These are phyloP conservation scores for Passer montanus DNA, from an alignment of 2,113 vertebrate genomes.

Conservation along the genomic window DNA sequence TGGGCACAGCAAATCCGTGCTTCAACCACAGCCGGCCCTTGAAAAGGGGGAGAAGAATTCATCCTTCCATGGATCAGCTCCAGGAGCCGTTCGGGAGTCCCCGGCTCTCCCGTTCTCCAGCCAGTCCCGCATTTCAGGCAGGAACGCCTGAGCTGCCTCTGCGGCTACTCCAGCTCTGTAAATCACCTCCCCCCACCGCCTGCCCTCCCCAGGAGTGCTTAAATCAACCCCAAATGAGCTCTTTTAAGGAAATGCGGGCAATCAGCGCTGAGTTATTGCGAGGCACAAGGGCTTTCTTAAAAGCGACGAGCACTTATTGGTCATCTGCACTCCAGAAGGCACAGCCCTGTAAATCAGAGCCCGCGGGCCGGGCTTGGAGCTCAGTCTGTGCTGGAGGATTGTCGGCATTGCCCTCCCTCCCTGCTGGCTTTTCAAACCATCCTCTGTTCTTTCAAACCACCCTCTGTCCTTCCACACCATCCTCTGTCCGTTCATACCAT, in stretches of 20 bases:
- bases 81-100: neutral
- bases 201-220: conserved; percentile 33
- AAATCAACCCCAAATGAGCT: conserved; percentile 57
- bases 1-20: neutral
- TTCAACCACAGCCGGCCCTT: neutral
- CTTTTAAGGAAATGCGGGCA: conserved; percentile 60
- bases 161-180: neutral
- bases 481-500: rapidly evolving
- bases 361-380: neutral
- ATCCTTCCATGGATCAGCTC: neutral
- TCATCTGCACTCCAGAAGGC: conserved; percentile 43
- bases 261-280: conserved; percentile 49
- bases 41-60: neutral
- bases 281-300: conserved; percentile 45
- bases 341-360: conserved; percentile 18
- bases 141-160: neutral
- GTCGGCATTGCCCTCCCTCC: neutral
- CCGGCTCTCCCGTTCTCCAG: neutral
- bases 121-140: neutral
- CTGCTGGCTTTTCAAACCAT: neutral
- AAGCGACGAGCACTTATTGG: conserved; percentile 16
- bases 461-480: neutral
- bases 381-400: neutral
- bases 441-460: neutral
- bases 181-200: neutral